phyloP scores from a whole-genome alignment of 2,888 invertebrate genomes.

The Ametastegia equiseti region DNA sequence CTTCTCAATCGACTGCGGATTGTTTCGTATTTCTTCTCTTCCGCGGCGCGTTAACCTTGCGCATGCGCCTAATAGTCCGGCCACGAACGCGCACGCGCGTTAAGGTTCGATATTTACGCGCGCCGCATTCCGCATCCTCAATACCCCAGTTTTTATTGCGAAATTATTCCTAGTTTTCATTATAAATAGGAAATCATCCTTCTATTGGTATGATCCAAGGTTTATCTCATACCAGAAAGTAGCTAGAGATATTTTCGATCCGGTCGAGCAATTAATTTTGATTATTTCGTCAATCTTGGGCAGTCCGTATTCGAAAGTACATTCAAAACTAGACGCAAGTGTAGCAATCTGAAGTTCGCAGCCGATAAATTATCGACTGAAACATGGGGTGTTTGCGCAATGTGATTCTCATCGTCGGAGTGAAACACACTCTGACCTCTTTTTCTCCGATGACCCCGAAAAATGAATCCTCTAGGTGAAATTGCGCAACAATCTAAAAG shows the following conservation, averaged over 20 bases:
- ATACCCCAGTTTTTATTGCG: not conserved
- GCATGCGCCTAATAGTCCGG: constrained; percentile 32
- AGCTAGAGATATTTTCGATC: not conserved
- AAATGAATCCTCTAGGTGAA: not conserved
- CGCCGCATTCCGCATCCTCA: constrained; percentile 7
- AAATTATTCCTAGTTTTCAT: not conserved
- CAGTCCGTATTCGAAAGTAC: not conserved
- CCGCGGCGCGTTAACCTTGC: constrained; percentile 59
- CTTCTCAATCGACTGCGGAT: constrained; percentile 64
- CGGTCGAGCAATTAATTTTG: not conserved
- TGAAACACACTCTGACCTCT: constrained; percentile 1
- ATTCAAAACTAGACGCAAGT: not conserved
- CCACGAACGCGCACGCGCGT: constrained; percentile 10
- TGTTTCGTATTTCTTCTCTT: constrained; percentile 73
- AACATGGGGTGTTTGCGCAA: not conserved
- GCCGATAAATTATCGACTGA: not conserved
- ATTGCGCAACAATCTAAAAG: too few species aligned
- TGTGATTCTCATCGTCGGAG: not conserved
- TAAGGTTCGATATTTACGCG: not conserved
- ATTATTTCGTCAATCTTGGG: not conserved
- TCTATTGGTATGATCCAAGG: not conserved
- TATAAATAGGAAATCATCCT: not conserved
- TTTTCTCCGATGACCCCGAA: not conserved
- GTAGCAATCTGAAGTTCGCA: not conserved
- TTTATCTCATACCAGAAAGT: not conserved